phyloP scores from a whole-genome alignment of 2,888 invertebrate species.

The Serrognathus titanus region DNA sequence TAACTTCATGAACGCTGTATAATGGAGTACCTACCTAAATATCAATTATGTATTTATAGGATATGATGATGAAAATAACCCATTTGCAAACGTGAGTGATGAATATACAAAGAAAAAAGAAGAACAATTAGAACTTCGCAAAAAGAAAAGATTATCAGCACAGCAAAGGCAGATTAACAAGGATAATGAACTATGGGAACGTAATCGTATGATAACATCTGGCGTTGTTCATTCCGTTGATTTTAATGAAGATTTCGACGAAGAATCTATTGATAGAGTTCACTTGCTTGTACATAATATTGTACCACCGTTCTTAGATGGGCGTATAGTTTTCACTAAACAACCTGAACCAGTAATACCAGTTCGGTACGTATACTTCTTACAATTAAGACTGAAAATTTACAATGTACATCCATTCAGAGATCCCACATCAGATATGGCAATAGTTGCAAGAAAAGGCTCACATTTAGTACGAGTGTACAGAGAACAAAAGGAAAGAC shows the following conservation, averaged over 20 bases:
- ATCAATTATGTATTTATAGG: slow-evolving; percentile 45
- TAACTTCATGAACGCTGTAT: background rate
- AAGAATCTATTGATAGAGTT: slow-evolving; percentile 91
- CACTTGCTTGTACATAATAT: slow-evolving; percentile 97
- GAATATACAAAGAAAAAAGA: slow-evolving; percentile 94
- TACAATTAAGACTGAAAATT: background rate
- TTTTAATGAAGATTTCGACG: slow-evolving; percentile 90
- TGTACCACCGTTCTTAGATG: slow-evolving; percentile 97
- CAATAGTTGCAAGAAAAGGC: slow-evolving; percentile 90
- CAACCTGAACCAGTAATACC: slow-evolving; percentile 99
- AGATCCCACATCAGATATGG: slow-evolving; percentile 98
- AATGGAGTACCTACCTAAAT: no score
- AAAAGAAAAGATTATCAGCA: slow-evolving; percentile 90
- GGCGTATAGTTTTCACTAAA: slow-evolving; percentile 97
- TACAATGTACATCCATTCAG: slow-evolving; percentile 42
- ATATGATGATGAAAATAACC: slow-evolving; percentile 89
- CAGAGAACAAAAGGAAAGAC: slow-evolving; percentile 94
- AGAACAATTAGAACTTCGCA: slow-evolving; percentile 83
- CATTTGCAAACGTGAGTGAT: slow-evolving; percentile 83
- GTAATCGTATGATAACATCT: slow-evolving; percentile 94
- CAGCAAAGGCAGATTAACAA: slow-evolving; percentile 96
- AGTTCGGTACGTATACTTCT: slow-evolving; percentile 56
- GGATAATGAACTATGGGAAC: slow-evolving; percentile 98
- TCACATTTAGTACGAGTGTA: slow-evolving; percentile 84
- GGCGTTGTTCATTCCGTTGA: slow-evolving; percentile 89